Base-by-base conservation (phyloP, 1,140 invertebrate species). In the Pseudomyrmex gracilis region DNA sequence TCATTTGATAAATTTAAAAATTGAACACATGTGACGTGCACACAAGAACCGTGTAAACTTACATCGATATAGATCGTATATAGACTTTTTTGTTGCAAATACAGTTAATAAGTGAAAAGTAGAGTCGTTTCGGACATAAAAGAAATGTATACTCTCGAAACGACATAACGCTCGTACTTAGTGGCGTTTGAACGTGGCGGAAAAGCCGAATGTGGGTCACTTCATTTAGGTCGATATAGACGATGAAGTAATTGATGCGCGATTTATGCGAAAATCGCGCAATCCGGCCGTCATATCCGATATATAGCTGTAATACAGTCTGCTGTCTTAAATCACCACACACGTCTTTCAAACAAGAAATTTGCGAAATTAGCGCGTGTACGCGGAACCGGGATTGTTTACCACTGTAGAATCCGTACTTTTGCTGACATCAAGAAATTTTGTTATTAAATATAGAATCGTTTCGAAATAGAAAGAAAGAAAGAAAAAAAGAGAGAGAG, bases 131-230 rank as follows among this genome's bases (percentile, higher is more conserved):
- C 17, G 17, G 17, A 68, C 22, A 22, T n/a, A 55, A 20, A 34
- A 24, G 17, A 67, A 67, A 13, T 20, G 63, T 34, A 34, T 34
- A 66, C 8, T n/a, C 24, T 47, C 34, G 20, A 51, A 77, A 20
- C 17, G 9, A 55, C 17, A 13, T 61, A 20, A 15, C 57, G 58
- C n/a, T 34, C 34, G 34, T 34, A 34, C 34, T 7, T 7, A 34
- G 24, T 58, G 43, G 12, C 74, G 64, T 43, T 45, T 78, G 43
- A 60, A 71, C 53, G 22, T 60, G 17, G 17, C 45, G 45, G 66
- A 71, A 80, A 80, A 80, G 20, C 45, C 43, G n/a, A 49, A 80
- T 80, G 76, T 80, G 43, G 66, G 76, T 80, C 68, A 80, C 76
- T 71, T 70, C 20, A 80, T 71, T 80, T 70, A 71, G 76, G 66